Conservation (phyloP, 1,140 invertebrate species). For the Tenebrio molitor region DNA sequence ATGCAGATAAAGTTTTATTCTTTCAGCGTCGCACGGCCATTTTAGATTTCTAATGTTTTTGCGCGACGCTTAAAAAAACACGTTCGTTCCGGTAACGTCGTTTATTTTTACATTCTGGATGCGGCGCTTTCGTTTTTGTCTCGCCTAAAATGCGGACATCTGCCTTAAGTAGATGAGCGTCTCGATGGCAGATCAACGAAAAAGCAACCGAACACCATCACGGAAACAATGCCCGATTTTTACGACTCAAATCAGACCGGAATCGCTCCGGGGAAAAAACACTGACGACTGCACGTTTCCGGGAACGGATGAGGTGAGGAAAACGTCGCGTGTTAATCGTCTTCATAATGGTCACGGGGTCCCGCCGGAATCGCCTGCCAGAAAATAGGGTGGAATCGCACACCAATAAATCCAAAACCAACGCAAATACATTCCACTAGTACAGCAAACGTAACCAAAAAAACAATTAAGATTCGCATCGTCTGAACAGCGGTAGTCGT, state of each 20-base stretch:
- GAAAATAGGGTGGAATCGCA: not conserved
- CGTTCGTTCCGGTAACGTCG: slow-evolving; percentile 2
- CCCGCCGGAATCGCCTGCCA: not conserved
- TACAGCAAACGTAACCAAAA: no score
- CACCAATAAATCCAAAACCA: not conserved
- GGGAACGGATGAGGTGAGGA: slow-evolving; percentile 27
- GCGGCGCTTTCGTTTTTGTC: slow-evolving; percentile 19
- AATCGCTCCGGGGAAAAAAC: slow-evolving; percentile 30
- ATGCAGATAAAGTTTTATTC: slow-evolving; percentile 19
- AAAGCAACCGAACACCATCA: slow-evolving; percentile 16
- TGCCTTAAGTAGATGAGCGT: slow-evolving; percentile 28
- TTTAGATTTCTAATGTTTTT: slow-evolving; percentile 28
- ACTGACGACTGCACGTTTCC: slow-evolving; percentile 32
- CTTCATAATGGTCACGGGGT: not conserved
- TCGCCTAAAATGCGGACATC: slow-evolving; percentile 5
- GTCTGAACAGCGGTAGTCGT: no score
- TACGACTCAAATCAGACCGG: slow-evolving; percentile 24
- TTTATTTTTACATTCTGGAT: slow-evolving; percentile 27
- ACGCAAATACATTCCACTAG: no score
- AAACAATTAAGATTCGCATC: no score
- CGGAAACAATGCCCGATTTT: slow-evolving; percentile 35
- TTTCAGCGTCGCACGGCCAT: slow-evolving; percentile 2
- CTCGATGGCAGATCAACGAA: slow-evolving; percentile 14
- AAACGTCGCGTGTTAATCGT: slow-evolving; percentile 33
- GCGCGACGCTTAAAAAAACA: slow-evolving; percentile 2